phyloP scores from a whole-genome alignment of 2,888 invertebrate genomes.

The Xestia rhomboidea region DNA sequence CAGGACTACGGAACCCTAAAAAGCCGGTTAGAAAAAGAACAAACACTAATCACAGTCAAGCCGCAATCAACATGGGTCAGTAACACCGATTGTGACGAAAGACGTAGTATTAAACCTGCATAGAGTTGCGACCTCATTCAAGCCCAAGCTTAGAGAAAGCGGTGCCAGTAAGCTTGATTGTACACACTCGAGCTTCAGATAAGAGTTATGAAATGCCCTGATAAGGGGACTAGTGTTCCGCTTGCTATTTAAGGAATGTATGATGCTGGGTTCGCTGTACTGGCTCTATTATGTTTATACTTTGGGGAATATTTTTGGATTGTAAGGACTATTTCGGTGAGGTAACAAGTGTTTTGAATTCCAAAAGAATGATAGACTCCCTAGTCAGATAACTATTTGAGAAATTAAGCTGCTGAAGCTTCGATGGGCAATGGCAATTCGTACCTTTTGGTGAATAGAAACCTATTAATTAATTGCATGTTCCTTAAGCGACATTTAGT shows the following conservation, averaged over 20 bases:
- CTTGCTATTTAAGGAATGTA: slow-evolving; percentile 57
- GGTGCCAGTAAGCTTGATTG: slow-evolving; percentile 38
- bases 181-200: slow-evolving; percentile 57
- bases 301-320: neutral
- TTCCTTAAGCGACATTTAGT: neutral
- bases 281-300: slow-evolving; percentile 29
- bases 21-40: slow-evolving; percentile 30
- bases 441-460: too few relatives aligned
- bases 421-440: neutral
- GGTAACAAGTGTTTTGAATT: neutral
- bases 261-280: slow-evolving; percentile 33
- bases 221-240: slow-evolving; percentile 60
- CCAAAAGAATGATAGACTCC: neutral
- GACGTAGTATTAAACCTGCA: slow-evolving; percentile 53
- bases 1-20: too few relatives aligned
- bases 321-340: neutral
- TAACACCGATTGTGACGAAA: slow-evolving; percentile 62
- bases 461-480: neutral
- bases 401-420: neutral
- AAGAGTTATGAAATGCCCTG: slow-evolving; percentile 64
- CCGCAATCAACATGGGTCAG: slow-evolving; percentile 56
- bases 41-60: slow-evolving; percentile 39
- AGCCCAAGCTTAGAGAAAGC: slow-evolving; percentile 64
- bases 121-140: slow-evolving; percentile 56
- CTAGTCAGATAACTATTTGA: neutral